phyloP scores from a whole-genome alignment of 2,888 invertebrate species.

The Frankliniella fusca region DNA sequence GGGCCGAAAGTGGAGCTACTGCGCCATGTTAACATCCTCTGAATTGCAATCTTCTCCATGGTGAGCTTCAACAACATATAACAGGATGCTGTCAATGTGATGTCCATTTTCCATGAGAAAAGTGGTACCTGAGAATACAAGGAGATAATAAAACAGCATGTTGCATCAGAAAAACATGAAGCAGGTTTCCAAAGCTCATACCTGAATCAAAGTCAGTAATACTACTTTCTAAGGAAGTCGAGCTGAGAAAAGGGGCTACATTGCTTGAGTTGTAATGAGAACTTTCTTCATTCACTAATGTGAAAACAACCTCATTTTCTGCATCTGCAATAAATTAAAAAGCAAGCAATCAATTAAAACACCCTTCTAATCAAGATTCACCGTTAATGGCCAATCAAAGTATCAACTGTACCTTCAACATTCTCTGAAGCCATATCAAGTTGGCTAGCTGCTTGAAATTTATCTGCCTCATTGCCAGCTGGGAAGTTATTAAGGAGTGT shows the following conservation, averaged over 20 bases:
- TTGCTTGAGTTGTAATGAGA: neutral
- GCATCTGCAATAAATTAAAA: neutral
- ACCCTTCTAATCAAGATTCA: neutral
- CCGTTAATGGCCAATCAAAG: neutral
- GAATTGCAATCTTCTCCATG: too few relatives aligned
- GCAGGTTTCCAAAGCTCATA: neutral
- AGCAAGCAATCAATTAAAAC: neutral
- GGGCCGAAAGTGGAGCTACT: too few relatives aligned
- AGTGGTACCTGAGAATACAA: neutral
- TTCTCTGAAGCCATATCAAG: neutral
- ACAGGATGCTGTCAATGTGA: neutral
- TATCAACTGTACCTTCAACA: neutral
- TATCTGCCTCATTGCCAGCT: neutral
- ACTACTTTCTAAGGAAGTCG: neutral
- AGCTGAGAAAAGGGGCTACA: neutral
- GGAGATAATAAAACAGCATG: neutral
- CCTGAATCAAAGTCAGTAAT: neutral
- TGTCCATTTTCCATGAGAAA: neutral
- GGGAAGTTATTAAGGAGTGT: neutral
- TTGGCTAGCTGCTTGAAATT: neutral
- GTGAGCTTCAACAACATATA: neutral
- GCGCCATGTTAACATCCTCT: too few relatives aligned
- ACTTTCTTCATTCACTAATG: neutral
- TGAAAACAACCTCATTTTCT: neutral
- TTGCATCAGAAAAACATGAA: neutral